A percentile compares a stretch with the other conserved stretches of the same genome.
Conservation (phyloP, 2,888 invertebrate species). For the Dynastes maya region DNA sequence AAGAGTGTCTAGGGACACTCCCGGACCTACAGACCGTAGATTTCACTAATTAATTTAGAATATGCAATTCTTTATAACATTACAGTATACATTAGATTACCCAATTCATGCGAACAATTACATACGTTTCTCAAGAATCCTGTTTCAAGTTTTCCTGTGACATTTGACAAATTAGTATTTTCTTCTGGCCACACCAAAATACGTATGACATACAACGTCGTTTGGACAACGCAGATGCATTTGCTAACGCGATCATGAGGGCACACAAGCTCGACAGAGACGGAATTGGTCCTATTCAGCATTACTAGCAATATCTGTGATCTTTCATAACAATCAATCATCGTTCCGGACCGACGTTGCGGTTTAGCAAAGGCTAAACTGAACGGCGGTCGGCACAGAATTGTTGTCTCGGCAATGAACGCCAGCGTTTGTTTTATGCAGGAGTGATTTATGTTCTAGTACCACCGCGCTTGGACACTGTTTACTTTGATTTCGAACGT, state of each 20-base stretch:
- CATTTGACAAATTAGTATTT: constrained; percentile 15
- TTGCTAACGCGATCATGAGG: constrained; percentile 2
- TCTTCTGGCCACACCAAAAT: constrained; percentile 9
- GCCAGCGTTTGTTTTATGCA: constrained; percentile 54
- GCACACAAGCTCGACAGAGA: background rate
- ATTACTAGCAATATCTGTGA: constrained; percentile 54
- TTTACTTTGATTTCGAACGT: constrained; percentile 50
- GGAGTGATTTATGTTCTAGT: constrained; percentile 52
- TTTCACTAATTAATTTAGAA: too few relatives aligned
- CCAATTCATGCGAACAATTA: background rate
- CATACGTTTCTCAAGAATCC: background rate
- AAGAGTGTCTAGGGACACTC: too few relatives aligned
- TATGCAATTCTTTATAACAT: too few relatives aligned
- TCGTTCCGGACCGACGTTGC: constrained; percentile 56
- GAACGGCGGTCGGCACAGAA: constrained; percentile 57
- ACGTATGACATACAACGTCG: background rate
- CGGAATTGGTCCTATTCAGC: constrained; percentile 33
- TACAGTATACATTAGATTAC: background rate
- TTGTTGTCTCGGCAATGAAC: constrained; percentile 55
- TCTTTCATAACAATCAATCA: constrained; percentile 59
- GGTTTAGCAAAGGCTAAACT: constrained; percentile 59
- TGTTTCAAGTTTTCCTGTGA: background rate
- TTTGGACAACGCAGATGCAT: constrained; percentile 26
- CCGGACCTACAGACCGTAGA: too few relatives aligned
- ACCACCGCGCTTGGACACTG: constrained; percentile 35